Evolutionary conservation across 2,113 vertebrate genomes (phyloP), one percentile per base, ranked within the genome.

Genomic region (Pontoporia blainvillei): DNA sequence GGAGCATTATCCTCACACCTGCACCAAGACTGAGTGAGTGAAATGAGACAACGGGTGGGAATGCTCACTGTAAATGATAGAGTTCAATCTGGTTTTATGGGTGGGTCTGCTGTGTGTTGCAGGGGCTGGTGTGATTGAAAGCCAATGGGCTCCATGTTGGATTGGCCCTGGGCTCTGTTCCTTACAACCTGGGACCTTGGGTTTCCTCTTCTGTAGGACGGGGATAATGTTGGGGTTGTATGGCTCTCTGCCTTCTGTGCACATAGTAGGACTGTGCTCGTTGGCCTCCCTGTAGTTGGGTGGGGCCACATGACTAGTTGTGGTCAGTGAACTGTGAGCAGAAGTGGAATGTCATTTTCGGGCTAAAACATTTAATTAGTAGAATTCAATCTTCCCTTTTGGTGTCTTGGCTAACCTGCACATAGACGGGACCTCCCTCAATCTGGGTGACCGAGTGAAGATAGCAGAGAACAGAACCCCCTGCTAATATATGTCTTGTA

Each of bases 71-170:
- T 31, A 64, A 31, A 66, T 44, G 6, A 6, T 11, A 12, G 52
- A 41, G 34, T 41, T 78, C 12, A 52, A 20, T 31, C 34, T 9
- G 25, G 39, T 52, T 66, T 41, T 14, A 23, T 36, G 12, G 2
- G 23, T 23, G 61, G 61, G 61, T 75, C 71, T 79, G 27, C 44
- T 67, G 31, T 95, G 54, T n/a, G 54, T 39, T 36, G 23, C 29
- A 1, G 36, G n/a, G 59, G 21, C 34, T 29, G 0, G 12, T 17
- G 57, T 5, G 6, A 49, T 29, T 0, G 4, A 46, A 59, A 5
- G n/a, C 41, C 44, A 29, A 11, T 4, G 14, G 46, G 12, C 46
- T 39, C 49, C 34, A 3, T 5, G 44, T 17, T 61, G 69, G 5
- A 23, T 44, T 59, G 82, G 21, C 44, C 21, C 49, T 8, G 21